Base-by-base conservation (phyloP, 2,888 invertebrate genomes). In the Dendrolimus houi region DNA sequence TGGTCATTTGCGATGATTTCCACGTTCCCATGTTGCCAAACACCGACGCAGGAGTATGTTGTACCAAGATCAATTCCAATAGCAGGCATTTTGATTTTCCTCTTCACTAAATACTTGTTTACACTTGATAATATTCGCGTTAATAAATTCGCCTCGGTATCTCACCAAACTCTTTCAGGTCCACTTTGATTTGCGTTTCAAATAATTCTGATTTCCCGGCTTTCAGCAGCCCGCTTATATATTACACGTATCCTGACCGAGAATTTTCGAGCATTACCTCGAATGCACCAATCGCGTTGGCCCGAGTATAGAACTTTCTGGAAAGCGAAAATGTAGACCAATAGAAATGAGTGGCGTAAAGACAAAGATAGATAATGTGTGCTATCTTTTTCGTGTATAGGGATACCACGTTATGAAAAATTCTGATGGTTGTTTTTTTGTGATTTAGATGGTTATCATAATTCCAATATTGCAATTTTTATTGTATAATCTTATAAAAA, bases 1-100 rank as follows among this genome's bases (percentile, higher is more conserved):
- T 92, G 92, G 78, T 92, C 92, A 79, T 92, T 92, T 64, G 92
- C 92, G 79, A 95, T 94, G 77, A 95, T 94, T 78, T 95, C 94
- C 74, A 95, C 94, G 73, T 94, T 94, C 58, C 95, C 94, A 68
- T 94, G 93, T 73, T 87, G 88, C 80, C 80, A 88, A n/a, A 88
- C 87, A 60, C 87, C 88, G 41, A 92, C 92, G 68, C 92, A 92
- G 64, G 92, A 92, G 75, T 91, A 92, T n/a, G 92, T 92, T 53
- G 92, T 92, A 59, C 92, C 91, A 66, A 92, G 81, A 77, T 92
- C 92, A 64, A 92, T 92, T 81, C 92, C 92, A 64, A 92, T 81
- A 69, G 92, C 92, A 75, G 88, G 86, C 87, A 91, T 89, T 77
- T 73, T 87, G 56, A 60, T 42, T 40, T 8, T 52, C 9, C 55